phyloP scores from a whole-genome alignment of 1,140 invertebrate genomes.

The Cydia strobilella region DNA sequence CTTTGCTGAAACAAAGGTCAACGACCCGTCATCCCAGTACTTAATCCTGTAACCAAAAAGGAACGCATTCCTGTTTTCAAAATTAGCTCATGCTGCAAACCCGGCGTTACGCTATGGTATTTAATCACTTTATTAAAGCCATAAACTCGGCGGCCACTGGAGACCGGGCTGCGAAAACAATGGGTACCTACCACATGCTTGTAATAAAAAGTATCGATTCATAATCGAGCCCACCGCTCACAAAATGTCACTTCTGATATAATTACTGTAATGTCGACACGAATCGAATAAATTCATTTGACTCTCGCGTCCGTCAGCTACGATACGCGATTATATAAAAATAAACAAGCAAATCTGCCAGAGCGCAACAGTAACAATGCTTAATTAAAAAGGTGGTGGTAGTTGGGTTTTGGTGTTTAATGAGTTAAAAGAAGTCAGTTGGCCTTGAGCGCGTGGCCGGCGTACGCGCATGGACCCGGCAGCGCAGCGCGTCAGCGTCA shows the following conservation, averaged over 20 bases:
- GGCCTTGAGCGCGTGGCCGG: not conserved
- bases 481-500: not conserved
- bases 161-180: constrained; percentile 52
- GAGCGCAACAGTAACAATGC: constrained; percentile 49
- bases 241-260: constrained; percentile 49
- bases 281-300: constrained; percentile 43
- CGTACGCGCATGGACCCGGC: not conserved
- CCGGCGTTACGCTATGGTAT: constrained; percentile 62
- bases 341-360: constrained; percentile 19
- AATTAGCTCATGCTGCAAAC: constrained; percentile 48
- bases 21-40: constrained; percentile 25
- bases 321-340: constrained; percentile 35
- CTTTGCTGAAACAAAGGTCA: not conserved
- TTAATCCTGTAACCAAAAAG: constrained; percentile 33
- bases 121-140: constrained; percentile 70
- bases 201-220: constrained; percentile 52
- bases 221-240: constrained; percentile 43
- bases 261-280: constrained; percentile 52
- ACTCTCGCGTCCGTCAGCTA: constrained; percentile 31
- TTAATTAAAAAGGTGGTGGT: constrained; percentile 56
- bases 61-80: constrained; percentile 44
- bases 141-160: constrained; percentile 50
- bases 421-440: constrained; percentile 41
- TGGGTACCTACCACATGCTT: constrained; percentile 51
- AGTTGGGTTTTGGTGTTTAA: constrained; percentile 40